A percentile compares a stretch with the other conserved stretches of the same genome.
Evolutionary conservation across 53 echinoderm and acorn worm genomes (phyloP).

Genomic region (Astropecten irregularis): DNA sequence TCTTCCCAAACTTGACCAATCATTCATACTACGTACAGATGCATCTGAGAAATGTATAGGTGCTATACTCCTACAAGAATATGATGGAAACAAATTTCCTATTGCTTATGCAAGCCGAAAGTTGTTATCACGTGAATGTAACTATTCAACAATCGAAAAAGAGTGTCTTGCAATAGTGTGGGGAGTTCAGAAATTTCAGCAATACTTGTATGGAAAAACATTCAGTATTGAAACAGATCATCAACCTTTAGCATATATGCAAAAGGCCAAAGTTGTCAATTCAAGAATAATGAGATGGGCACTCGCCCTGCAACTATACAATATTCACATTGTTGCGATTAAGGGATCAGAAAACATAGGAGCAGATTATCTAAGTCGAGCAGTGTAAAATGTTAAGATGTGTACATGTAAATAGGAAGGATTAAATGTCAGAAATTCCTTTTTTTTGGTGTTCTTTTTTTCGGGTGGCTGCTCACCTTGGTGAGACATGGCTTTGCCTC

Average conservation of each 20-base stretch:
- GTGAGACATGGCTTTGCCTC: too few species aligned
- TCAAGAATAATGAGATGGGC: conserved; percentile 22
- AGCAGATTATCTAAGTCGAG: too few species aligned
- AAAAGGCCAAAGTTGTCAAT: conserved; percentile 5
- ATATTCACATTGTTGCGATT: too few species aligned
- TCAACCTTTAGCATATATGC: conserved; percentile 19
- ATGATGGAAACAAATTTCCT: background rate
- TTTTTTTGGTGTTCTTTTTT: too few species aligned
- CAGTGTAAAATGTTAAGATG: too few species aligned
- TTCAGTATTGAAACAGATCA: conserved; percentile 46
- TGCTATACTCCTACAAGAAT: conserved; percentile 32
- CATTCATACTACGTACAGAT: background rate
- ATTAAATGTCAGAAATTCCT: background rate
- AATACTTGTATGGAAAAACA: conserved; percentile 24
- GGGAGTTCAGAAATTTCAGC: conserved; percentile 3
- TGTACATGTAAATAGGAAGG: background rate
- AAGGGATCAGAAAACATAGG: too few species aligned
- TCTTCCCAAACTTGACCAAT: background rate
- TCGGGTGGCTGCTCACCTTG: too few species aligned
- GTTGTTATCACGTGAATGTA: background rate
- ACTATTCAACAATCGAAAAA: conserved; percentile 19
- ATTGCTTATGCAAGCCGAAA: conserved; percentile 30
- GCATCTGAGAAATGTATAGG: background rate
- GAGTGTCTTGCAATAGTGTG: conserved; percentile 48
- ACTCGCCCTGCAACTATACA: too few species aligned